Evolutionary conservation across 92 coral and sea anemone species (phyloP), one percentile per base, ranked within the genome.

Genomic region (Blastomussa wellsi): DNA sequence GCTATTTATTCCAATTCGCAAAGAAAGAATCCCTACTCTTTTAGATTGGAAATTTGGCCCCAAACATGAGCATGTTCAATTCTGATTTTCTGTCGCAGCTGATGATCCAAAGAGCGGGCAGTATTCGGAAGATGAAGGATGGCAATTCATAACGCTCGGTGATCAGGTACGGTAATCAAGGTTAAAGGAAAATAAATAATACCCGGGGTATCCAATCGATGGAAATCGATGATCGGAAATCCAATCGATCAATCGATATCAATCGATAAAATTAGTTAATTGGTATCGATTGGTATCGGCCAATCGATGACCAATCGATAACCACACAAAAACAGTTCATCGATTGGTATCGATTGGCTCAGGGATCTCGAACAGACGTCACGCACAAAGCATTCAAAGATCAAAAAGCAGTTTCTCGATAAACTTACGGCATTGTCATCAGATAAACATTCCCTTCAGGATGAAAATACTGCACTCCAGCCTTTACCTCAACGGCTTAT

Each of bases 61-160:
- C 7, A 41, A 3, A 7, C 44, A 41, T 41, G 3, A 41, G 7
- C 7, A 41, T 3, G 7, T 44, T 0, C 11, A 44, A 69, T 12
- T 57, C 10, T 79, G 49, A 0, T 48, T 66, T 84, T 39, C 78
- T n/a, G 59, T 33, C 36, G 10, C 89, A 96, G 99, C 96, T 86
- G 98, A 96, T 90, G 99, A 94, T 74, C 99, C 98, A 8, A 93
- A 94, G 72, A 94, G 94, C 78, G 90, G 92, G 19, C 92, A 87
- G 79, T 96, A 96, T 81, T 92, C 95, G 32, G 99, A 94, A 79
- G 95, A 93, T 79, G 98, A 94, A 67, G 98, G 98, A 29, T 96
- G 99, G 99, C 98, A 96, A 78, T 96, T 96, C 67, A 95, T 96
- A n/a, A 92, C 99, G 17, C 95, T 96, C 29, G 99, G 99, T 79